These are phyloP conservation scores for Mungos mungo DNA, from an alignment of 2,113 vertebrate genomes.

Conservation along the genomic window DNA sequence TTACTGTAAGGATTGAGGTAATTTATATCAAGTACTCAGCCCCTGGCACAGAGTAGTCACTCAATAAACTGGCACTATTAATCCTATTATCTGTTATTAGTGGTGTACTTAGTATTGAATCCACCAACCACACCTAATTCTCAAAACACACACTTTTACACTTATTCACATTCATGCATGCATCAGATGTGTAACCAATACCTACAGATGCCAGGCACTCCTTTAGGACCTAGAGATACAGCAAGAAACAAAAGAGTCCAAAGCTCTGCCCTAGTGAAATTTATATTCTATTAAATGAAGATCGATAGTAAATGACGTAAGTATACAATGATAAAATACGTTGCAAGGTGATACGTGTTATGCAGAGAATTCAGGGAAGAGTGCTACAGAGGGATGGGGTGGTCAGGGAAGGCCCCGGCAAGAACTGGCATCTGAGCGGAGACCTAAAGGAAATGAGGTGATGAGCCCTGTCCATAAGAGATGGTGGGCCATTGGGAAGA, in stretches of 20 bases:
- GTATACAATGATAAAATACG: background rate
- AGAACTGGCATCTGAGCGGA: slow-evolving; percentile 2
- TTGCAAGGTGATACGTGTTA: background rate
- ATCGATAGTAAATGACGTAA: background rate
- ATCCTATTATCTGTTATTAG: background rate
- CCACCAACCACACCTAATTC: background rate
- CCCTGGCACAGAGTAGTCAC: background rate
- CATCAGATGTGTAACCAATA: background rate
- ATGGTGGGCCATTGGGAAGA: background rate
- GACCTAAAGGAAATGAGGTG: background rate
- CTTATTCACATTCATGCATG: background rate
- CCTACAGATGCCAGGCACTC: background rate
- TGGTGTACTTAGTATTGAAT: background rate
- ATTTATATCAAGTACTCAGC: background rate
- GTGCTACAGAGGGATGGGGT: background rate
- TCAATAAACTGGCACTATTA: background rate
- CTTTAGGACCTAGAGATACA: background rate
- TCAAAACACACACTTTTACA: background rate
- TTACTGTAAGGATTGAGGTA: background rate
- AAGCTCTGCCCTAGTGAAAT: background rate
- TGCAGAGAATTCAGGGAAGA: background rate
- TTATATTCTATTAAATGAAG: background rate
- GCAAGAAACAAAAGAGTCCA: background rate
- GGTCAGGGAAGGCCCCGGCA: background rate
- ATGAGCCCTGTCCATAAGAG: background rate